Evolutionary conservation across 1,140 invertebrate genomes (phyloP).

Genomic region (Drosophila paulistorum): DNA sequence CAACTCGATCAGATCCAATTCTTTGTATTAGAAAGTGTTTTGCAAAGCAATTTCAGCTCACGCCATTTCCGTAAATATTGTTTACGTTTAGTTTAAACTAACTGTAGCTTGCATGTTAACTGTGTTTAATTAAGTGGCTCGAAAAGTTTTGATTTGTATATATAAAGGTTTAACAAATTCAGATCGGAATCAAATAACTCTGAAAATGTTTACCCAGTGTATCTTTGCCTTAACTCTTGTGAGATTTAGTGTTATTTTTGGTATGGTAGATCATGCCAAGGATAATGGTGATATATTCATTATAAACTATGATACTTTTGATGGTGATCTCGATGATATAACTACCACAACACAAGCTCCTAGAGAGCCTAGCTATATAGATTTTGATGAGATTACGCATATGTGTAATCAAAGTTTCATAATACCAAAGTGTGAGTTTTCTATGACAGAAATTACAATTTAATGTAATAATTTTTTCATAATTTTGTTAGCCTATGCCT

Average conservation of each 20-base stretch:
- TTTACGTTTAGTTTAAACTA: slow-evolving; percentile 23
- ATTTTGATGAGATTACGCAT: slow-evolving; percentile 58
- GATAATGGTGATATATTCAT: slow-evolving; percentile 73
- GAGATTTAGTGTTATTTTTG: slow-evolving; percentile 4
- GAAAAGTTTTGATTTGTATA: slow-evolving; percentile 17
- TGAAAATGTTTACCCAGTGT: slow-evolving; percentile 41
- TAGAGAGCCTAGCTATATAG: slow-evolving; percentile 43
- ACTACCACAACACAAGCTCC: slow-evolving; percentile 56
- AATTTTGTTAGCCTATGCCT: slow-evolving; percentile 54
- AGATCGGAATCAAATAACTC: neutral
- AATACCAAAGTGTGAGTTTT: slow-evolving; percentile 63
- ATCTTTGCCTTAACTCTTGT: slow-evolving; percentile 18
- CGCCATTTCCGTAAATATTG: slow-evolving; percentile 43
- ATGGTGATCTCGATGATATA: slow-evolving; percentile 68
- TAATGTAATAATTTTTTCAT: neutral
- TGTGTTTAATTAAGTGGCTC: neutral
- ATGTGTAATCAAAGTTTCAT: slow-evolving; percentile 74
- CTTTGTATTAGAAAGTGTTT: slow-evolving; percentile 34
- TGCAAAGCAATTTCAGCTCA: slow-evolving; percentile 31
- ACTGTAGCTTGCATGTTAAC: slow-evolving; percentile 43
- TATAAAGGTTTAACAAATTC: slow-evolving; percentile 8
- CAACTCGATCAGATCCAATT: neutral
- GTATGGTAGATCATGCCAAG: slow-evolving; percentile 53
- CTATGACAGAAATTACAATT: neutral
- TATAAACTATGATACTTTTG: slow-evolving; percentile 65